Base-by-base conservation (phyloP, 2,888 invertebrate species). In the Allygus modestus region DNA sequence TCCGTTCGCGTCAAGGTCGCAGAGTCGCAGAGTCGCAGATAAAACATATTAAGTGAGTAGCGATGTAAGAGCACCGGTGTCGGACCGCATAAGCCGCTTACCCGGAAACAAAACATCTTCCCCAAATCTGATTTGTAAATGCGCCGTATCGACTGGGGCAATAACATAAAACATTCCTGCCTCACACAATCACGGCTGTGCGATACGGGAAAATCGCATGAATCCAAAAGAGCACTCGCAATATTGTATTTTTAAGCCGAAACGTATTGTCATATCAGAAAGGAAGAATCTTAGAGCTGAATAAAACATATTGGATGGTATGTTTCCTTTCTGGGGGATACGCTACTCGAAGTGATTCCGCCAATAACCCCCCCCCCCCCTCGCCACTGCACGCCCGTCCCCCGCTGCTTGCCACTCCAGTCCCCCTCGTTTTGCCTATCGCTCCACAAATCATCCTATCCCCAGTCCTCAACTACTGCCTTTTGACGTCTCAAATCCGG, bases 281-380 rank as follows among this genome's bases (percentile, higher is more conserved):
- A 82, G 73, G 65, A 71, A 69, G 85, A 85, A 85, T 85, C 82
- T 85, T 85, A 77, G 61, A 82, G 82, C 77, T 85, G 85, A 85
- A 85, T 85, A 85, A 85, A 85, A 85, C 85, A 85, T 85, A 85
- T 85, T 85, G 82, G 85, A 81, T 85, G 85, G 75, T 79, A 79
- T 58, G 82, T 61, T 82, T 85, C 77, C 77, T 33, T 75, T 84
- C 77, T 77, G 82, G 73, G 46, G 51, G 85, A 82, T 82, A 75
- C 75, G 23, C 73, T 73, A 82, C 84, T 82, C 58, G 46, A 82
- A 84, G 82, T 84, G 84, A 84, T 84, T 84, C 84, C 84, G 77
- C 84, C 84, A 84, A 84, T 84, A 84, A 26, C 37, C 61, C 73
- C 71, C 71, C 65, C 58, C 26, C 69, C 69, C 58, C 41, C 23